Conservation (phyloP, 2,113 vertebrate species). For the Camelus bactrianus region DNA sequence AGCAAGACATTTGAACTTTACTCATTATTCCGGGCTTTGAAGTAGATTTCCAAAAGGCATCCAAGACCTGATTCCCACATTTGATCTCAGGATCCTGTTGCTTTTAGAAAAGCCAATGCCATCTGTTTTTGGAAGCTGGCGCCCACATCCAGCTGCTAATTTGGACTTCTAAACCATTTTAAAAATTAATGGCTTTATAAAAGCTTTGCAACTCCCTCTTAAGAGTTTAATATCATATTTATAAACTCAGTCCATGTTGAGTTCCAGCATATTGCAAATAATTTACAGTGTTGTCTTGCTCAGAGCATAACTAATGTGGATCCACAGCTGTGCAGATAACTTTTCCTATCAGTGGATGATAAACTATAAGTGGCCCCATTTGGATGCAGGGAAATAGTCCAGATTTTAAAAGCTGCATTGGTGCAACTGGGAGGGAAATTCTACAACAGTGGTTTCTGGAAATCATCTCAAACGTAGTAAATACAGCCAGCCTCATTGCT, state of each 20-base stretch:
- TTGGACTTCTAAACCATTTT: constrained; percentile 70
- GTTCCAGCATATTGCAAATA: constrained; percentile 81
- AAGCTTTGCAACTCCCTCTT: constrained; percentile 72
- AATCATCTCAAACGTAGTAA: constrained; percentile 23
- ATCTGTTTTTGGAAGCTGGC: constrained; percentile 73
- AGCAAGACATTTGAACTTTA: constrained; percentile 21
- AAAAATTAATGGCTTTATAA: constrained; percentile 81
- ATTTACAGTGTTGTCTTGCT: constrained; percentile 78
- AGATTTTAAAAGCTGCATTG: constrained; percentile 64
- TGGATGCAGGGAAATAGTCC: constrained; percentile 65
- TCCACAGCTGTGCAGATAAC: constrained; percentile 78
- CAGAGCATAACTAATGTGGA: constrained; percentile 75
- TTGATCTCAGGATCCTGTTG: constrained; percentile 58
- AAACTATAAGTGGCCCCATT: constrained; percentile 77
- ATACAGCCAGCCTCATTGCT: neutral
- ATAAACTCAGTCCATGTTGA: constrained; percentile 75
- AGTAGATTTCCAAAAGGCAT: constrained; percentile 53
- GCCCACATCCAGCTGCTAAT: constrained; percentile 49
- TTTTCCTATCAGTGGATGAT: constrained; percentile 78
- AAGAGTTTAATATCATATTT: constrained; percentile 82
- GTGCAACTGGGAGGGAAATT: constrained; percentile 35
- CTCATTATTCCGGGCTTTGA: constrained; percentile 53
- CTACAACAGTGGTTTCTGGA: constrained; percentile 23
- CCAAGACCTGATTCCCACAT: neutral
- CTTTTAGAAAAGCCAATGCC: constrained; percentile 61